Base-by-base conservation (phyloP, 1,140 invertebrate species). In the Drosophila orosa region DNA sequence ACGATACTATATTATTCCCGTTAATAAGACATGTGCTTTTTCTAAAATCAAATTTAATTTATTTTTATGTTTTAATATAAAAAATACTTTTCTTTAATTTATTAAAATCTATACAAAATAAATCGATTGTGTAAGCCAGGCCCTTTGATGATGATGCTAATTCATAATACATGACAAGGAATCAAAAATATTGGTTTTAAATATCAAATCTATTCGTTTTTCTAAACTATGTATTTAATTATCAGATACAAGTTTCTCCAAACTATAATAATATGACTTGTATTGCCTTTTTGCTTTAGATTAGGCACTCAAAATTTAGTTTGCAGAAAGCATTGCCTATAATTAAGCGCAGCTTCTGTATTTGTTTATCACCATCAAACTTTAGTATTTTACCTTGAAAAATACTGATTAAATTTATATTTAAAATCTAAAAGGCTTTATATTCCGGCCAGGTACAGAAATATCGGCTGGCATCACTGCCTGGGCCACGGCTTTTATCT, bases 401-500 rank as follows among this genome's bases (percentile, higher is more conserved):
- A 33, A 15, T 9, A 22, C 3, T 3, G 8, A 9, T 6, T 22
- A 15, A 33, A 54, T 33, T 15, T 9, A 54, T 22, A 15, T 52
- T 33, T 19, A 52, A 33, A 22, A 15, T 9, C 9, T 4, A 15
- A 22, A 22, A 5, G 9, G 19, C 10, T 52, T 13, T 1, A 33
- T 22, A 15, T 15, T 33, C 0, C 0, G 3, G 1, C 0, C 7
- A 22, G 50, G 31, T 35, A 35, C 50, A 22, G 10, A 7, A 24
- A 15, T 10, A 5, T 22, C 9, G 7, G 7, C 60, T 40, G 25
- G 1, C 60, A 63, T 60, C 60, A 60, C 60, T 63, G 68, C 24
- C 47, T 58, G 29, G 22, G 71, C 75, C 78, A 67, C 65, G 82
- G 82, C 82, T 86, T 86, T 86, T 86, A 87, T 86, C 82, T 86